Evolutionary conservation across 2,888 invertebrate genomes (phyloP), one percentile per base, ranked within the genome.

Genomic region (Nephrotoma flavescens): DNA sequence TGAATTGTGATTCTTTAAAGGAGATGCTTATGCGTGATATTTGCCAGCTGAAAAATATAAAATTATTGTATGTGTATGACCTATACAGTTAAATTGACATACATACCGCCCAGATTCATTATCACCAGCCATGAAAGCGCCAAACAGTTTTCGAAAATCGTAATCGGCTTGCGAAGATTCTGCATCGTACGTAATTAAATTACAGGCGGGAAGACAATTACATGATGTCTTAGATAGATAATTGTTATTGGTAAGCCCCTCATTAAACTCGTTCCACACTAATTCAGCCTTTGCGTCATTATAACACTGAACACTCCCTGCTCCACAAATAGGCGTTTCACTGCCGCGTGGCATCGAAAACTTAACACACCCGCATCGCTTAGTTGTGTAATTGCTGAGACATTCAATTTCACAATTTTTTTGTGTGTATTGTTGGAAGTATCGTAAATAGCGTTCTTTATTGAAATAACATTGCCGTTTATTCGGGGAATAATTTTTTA

Each of bases 391-490:
- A 91, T 95, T 95, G 1, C 95, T 92, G 84, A 95, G 91, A 88
- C 95, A 95, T 90, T 95, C 95, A 89, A 95, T 92, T 89, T 95
- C 94, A 89, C 95, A 95, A 90, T 95, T 95, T 84, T 93, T 93
- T 89, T 95, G 95, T 0, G 95, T 95, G 90, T 95, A 95, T 42
- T 94, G 93, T 90, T 93, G 93, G 89, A 93, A 95, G 89, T 92
- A 94, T 44, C 91, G 90, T 83, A 95, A 91, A 88, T 93, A 92
- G 42, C 94, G 92, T 89, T 95, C 95, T 83, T 90, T 90, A 85
- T 93, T 93, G 89, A 94, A 95, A 90, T 92, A 94, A 89, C 95
- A 95, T 89, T 94, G 93, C 45, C 94, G 92, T 87, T 93, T 41
- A 0, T 42, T 41, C 0, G 95, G 94, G 87, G 93, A 93, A 88